Evolutionary conservation across 2,888 invertebrate species (phyloP), one percentile per base, ranked within the genome.

Genomic region (Octonoba sinensis): DNA sequence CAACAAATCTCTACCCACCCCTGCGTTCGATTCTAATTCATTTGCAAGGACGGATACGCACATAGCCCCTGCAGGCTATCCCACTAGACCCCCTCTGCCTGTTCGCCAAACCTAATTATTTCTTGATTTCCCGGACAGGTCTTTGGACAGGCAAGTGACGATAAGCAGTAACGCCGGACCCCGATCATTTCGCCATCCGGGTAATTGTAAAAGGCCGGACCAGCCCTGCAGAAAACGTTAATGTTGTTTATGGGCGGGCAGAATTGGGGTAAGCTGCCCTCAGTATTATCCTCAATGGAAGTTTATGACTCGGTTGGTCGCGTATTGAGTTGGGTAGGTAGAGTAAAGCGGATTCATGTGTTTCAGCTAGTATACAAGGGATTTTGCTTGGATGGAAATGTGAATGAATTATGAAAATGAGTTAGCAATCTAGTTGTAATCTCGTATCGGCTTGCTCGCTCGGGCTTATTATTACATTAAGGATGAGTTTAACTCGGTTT

Each of bases 101-200:
- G 54, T 73, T 73, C 64, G 60, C 36, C 66, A 65, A 65, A 74
- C 74, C 74, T 66, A 74, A 74, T 74, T 74, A 74, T 65, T 74
- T 65, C 65, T 66, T 74, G 74, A 74, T 74, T 66, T 74, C 56
- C 70, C 59, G 59, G 70, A 71, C 70, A 59, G 70, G 56, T 60
- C 64, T 46, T 36, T 22, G 46, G 65, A 65, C 72, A 54, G 15
- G 20, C 64, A 20, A 49, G 66, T 66, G 74, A 74, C 65, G 66
- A 66, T 74, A 57, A 66, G 74, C 74, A 66, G 74, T 13, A 36
- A 11, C 36, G 8, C 47, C 20, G 11, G 8, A 20, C 18, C 54
- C 20, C 44, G 73, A 64, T 73, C 60, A 13, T 56, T 44, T 74
- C 74, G 57, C 66, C 66, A 65, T 66, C 59, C 44, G 46, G 73